A percentile compares a stretch with the other conserved stretches of the same genome.
These are phyloP conservation scores for Coregonus sp. DNA, from an alignment of 2,797 vertebrate genomes.

Conservation along the genomic window DNA sequence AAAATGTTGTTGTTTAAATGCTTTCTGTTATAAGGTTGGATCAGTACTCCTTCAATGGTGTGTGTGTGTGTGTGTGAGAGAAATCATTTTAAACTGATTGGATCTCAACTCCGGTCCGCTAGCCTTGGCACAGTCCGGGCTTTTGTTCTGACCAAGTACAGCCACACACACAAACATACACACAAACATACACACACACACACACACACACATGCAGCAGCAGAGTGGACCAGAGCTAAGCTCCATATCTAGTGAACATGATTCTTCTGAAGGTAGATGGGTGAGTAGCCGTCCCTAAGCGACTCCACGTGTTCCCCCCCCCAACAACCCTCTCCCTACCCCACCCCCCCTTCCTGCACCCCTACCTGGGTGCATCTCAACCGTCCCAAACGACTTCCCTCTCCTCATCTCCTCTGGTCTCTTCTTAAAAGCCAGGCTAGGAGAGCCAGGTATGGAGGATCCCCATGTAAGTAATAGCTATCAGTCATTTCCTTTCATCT, in stretches of 20 bases:
- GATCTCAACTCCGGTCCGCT: slow-evolving; percentile 64
- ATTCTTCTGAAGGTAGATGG: slow-evolving; percentile 56
- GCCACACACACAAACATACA: slow-evolving; percentile 14
- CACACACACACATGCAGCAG: slow-evolving; percentile 21
- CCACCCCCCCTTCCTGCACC: neutral
- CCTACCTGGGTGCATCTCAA: slow-evolving; percentile 2
- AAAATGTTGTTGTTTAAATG: slow-evolving; percentile 69
- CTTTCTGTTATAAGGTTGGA: slow-evolving; percentile 61
- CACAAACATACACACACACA: slow-evolving; percentile 1
- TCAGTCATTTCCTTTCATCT: no score
- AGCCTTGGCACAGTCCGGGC: slow-evolving; percentile 56
- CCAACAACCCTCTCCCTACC: slow-evolving; percentile 28
- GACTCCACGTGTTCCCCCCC: slow-evolving; percentile 50
- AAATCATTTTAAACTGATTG: slow-evolving; percentile 35
- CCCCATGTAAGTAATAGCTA: no score
- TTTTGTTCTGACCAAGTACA: slow-evolving; percentile 42
- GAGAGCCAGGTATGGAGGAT: neutral
- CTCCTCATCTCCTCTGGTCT: neutral
- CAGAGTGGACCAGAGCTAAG: slow-evolving; percentile 61
- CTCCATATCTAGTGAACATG: slow-evolving; percentile 43
- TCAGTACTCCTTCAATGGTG: slow-evolving; percentile 63
- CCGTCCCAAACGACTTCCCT: slow-evolving; percentile 1
- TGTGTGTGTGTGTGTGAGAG: slow-evolving; percentile 23
- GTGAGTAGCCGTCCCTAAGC: slow-evolving; percentile 62
- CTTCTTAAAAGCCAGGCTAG: neutral